Evolutionary conservation across 2,797 vertebrate species (phyloP).

Genomic region (Aphelocoma californica): DNA sequence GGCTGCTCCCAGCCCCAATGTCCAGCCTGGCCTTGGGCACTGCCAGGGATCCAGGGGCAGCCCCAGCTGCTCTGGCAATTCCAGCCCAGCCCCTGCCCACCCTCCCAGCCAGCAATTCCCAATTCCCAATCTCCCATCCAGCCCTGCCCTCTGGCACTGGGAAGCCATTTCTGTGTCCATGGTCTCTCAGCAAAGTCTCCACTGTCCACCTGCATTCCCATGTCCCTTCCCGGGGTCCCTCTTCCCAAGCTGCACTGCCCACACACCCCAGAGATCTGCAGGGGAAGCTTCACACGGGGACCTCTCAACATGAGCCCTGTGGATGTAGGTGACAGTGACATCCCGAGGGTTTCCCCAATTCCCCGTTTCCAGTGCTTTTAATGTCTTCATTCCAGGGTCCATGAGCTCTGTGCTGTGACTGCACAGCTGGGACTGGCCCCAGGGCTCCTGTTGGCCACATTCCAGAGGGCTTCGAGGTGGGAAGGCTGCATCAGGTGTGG

Average conservation of each 20-base stretch:
- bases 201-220: rapidly evolving
- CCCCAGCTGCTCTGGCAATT: neutral
- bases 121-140: rapidly evolving
- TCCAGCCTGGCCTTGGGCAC: neutral
- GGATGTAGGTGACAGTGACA: neutral
- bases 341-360: neutral
- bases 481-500: rapidly evolving
- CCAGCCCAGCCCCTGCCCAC: neutral
- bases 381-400: neutral
- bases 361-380: neutral
- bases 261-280: neutral
- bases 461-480: neutral
- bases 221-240: neutral
- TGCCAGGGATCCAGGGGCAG: neutral
- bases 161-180: neutral
- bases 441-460: neutral
- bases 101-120: neutral
- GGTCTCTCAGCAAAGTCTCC: neutral
- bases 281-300: neutral
- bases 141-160: neutral
- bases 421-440: neutral
- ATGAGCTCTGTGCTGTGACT: rapidly evolving
- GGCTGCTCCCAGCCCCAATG: neutral
- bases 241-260: neutral
- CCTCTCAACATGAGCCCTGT: neutral